Percentiles rank a stretch among this genome's conserved stretches.
Evolutionary conservation across 2,888 invertebrate genomes (phyloP).

Genomic region (Physocephala rufipes): DNA sequence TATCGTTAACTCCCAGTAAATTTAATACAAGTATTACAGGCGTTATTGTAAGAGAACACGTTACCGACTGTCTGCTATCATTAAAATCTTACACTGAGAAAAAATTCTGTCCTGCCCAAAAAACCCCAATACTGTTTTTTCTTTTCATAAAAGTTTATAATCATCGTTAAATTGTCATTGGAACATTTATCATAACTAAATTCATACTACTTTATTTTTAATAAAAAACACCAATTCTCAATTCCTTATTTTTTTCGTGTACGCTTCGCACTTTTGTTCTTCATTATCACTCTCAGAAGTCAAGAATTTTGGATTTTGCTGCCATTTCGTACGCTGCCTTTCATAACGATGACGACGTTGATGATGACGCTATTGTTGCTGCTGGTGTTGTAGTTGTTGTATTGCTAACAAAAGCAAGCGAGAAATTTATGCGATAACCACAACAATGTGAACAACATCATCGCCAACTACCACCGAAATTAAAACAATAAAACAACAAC

Average conservation of each 20-base stretch:
- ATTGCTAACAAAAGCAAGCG: neutral
- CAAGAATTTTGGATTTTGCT: neutral
- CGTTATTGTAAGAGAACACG: slow-evolving; percentile 6
- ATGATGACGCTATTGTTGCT: slow-evolving; percentile 2
- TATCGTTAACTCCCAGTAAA: slow-evolving; percentile 28
- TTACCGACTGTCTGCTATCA: neutral
- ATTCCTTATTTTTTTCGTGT: too few relatives aligned
- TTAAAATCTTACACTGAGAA: neutral
- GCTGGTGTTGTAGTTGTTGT: neutral
- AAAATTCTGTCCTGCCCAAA: neutral
- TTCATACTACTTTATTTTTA: too few relatives aligned
- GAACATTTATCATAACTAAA: too few relatives aligned
- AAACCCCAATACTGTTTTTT: too few relatives aligned
- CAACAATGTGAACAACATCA: neutral
- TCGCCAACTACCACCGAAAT: neutral
- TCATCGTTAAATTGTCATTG: too few relatives aligned
- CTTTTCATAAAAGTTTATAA: too few relatives aligned
- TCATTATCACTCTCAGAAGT: neutral
- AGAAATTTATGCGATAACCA: neutral
- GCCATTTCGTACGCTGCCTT: neutral
- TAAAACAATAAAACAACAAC: neutral
- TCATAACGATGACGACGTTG: neutral
- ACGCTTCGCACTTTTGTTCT: neutral
- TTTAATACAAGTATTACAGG: slow-evolving; percentile 32
- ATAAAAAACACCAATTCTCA: too few relatives aligned